phyloP scores from a whole-genome alignment of 2,888 invertebrate species.

The Lucinisca nassula region DNA sequence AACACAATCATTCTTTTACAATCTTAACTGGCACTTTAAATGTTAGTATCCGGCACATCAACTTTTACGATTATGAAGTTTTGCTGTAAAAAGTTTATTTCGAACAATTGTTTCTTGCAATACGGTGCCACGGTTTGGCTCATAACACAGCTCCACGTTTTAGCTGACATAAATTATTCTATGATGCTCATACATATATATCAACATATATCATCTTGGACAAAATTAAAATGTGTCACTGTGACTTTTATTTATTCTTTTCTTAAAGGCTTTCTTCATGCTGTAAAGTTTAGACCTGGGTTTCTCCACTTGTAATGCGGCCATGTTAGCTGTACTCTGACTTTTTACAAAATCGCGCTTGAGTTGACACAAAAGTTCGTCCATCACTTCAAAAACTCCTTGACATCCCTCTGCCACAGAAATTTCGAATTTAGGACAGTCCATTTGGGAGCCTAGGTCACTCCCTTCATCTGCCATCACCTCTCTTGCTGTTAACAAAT shows the following conservation, averaged over 20 bases:
- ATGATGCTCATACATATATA: too few relatives aligned
- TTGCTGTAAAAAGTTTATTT: too few relatives aligned
- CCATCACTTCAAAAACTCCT: constrained; percentile 83
- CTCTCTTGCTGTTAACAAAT: constrained; percentile 79
- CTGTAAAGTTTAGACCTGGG: constrained; percentile 80
- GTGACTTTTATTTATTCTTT: constrained; percentile 82
- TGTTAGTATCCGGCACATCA: too few relatives aligned
- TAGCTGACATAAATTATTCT: too few relatives aligned
- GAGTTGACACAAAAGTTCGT: constrained; percentile 81
- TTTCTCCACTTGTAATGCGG: constrained; percentile 71
- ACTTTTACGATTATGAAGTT: too few relatives aligned
- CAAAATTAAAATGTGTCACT: constrained; percentile 84
- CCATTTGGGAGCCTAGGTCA: constrained; percentile 76
- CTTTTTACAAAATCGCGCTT: constrained; percentile 82
- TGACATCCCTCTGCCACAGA: constrained; percentile 83
- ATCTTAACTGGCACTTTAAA: too few relatives aligned
- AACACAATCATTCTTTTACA: too few relatives aligned
- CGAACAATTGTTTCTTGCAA: too few relatives aligned
- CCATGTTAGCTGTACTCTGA: constrained; percentile 59
- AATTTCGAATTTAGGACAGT: constrained; percentile 83
- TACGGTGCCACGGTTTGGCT: too few relatives aligned
- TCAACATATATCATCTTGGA: too few relatives aligned
- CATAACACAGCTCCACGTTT: too few relatives aligned
- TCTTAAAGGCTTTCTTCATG: constrained; percentile 85
- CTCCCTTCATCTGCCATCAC: constrained; percentile 80